Evolutionary conservation across 37 sponge, comb jelly and placozoan species (phyloP), one percentile per base, ranked within the genome.

Genomic region (Haliclona indistincta): DNA sequence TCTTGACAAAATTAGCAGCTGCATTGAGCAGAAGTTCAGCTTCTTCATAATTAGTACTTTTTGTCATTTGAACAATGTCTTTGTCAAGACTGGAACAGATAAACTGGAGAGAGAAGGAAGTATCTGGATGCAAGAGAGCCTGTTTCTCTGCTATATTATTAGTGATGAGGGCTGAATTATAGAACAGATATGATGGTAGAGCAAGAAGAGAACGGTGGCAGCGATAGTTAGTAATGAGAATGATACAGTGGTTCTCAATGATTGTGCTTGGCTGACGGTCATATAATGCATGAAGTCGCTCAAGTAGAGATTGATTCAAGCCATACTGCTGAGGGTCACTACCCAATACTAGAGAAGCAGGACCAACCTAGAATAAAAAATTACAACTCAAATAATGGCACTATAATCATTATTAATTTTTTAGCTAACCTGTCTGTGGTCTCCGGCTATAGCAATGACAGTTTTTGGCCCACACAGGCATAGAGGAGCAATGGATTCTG

Each of bases 171-270:
- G 81, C 65, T 3, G 91, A 85, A 29, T 64, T 43, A 37, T 85
- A 90, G 45, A 84, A 90, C 1, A 90, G 78, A 29, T 75, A 47
- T 29, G 91, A 90, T 22, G 86, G 74, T 20, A 85, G 78, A 68
- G 52, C 55, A 2, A 90, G 54, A 7, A 90, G 70, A 2, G 67
- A 65, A 53, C 37, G 51, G 44, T 85, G 86, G 67, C 86, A 77
- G 34, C 91, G 70, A 29, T 85, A 85, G 63, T 90, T 90, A 30
- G 73, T 77, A n/a, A 77, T 41, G 26, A 90, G 76, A 4, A 52
- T 15, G 17, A 62, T 72, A 63, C 39, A 65, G 36, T 36, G 43
- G 6, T 36, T 47, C 11, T 56, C 32, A 40, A 35, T 11, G 32
- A 29, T n/a, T 22, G 17, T n/a, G 15, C 40, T 38, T 32, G 54